Percentiles rank a stretch among this genome's conserved stretches.
These are phyloP conservation scores for Diaphora mendica DNA, from an alignment of 2,888 invertebrate genomes.

Conservation along the genomic window DNA sequence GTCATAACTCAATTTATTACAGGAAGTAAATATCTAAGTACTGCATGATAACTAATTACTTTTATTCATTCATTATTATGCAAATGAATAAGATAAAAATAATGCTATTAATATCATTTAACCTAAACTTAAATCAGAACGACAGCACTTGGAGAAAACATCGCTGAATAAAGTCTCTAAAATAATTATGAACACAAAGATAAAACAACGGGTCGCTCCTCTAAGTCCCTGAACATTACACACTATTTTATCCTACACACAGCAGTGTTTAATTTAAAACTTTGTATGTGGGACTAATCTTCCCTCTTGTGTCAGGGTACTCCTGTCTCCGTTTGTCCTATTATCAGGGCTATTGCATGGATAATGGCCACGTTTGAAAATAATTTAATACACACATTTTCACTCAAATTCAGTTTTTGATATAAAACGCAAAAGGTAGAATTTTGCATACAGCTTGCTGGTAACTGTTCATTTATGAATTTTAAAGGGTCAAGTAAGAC, in stretches of 20 bases:
- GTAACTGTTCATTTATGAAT: slow-evolving; percentile 46
- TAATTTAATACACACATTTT: slow-evolving; percentile 62
- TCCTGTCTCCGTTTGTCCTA: slow-evolving; percentile 57
- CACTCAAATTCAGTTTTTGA: slow-evolving; percentile 30
- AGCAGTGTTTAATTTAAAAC: slow-evolving; percentile 70
- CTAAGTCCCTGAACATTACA: slow-evolving; percentile 43
- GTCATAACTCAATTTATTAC: no score
- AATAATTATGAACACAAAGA: slow-evolving; percentile 58
- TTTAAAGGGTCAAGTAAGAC: slow-evolving; percentile 57
- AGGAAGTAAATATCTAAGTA: no score
- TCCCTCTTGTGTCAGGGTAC: slow-evolving; percentile 62
- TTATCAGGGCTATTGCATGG: slow-evolving; percentile 62
- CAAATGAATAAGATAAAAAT: slow-evolving; percentile 30
- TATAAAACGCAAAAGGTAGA: slow-evolving; percentile 9
- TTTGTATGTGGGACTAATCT: slow-evolving; percentile 74
- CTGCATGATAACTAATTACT: no score
- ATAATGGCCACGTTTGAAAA: slow-evolving; percentile 68
- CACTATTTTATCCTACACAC: slow-evolving; percentile 53
- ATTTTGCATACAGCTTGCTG: slow-evolving; percentile 25
- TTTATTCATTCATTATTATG: no score
- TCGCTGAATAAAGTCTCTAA: slow-evolving; percentile 47
- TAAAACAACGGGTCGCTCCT: slow-evolving; percentile 57
- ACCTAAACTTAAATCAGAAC: slow-evolving; percentile 23
- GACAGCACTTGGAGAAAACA: slow-evolving; percentile 31
- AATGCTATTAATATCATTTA: slow-evolving; percentile 21